Conservation (phyloP, 2,113 vertebrate genomes). For the Grantiella picta region DNA sequence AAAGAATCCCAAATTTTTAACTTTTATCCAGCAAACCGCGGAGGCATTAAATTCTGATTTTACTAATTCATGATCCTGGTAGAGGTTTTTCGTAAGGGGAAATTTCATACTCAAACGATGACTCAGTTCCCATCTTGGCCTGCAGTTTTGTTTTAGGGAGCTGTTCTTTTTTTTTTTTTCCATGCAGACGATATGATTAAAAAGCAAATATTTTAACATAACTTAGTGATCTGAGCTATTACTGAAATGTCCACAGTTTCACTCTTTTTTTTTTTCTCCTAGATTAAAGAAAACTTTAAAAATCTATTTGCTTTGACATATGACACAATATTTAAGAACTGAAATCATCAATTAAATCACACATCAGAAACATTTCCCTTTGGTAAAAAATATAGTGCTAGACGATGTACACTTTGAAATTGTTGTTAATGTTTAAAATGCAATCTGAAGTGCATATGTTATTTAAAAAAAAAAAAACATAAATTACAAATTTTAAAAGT, state of each 20-base stretch:
- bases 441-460: constrained; percentile 53
- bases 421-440: constrained; percentile 66
- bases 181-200: constrained; percentile 63
- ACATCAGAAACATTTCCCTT: constrained; percentile 69
- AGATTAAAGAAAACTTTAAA: constrained; percentile 73
- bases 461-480: constrained; percentile 24
- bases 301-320: constrained; percentile 70
- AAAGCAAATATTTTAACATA: constrained; percentile 71
- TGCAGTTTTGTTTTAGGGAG: constrained; percentile 69
- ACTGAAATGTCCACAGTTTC: constrained; percentile 72
- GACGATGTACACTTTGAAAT: constrained; percentile 68
- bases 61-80: constrained; percentile 49
- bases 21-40: not conserved
- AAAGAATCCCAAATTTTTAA: constrained; percentile 19
- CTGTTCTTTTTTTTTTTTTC: not conserved
- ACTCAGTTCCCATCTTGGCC: constrained; percentile 68
- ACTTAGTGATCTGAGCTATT: constrained; percentile 67
- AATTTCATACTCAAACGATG: constrained; percentile 25
- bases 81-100: constrained; percentile 23
- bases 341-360: constrained; percentile 69
- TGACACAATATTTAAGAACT: constrained; percentile 70
- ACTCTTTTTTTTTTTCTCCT: constrained; percentile 65
- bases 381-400: constrained; percentile 66
- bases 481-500: constrained; percentile 60
- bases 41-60: constrained; percentile 22